These are phyloP conservation scores for Hypomecis atomaria DNA, from an alignment of 2,888 invertebrate genomes.

Conservation along the genomic window DNA sequence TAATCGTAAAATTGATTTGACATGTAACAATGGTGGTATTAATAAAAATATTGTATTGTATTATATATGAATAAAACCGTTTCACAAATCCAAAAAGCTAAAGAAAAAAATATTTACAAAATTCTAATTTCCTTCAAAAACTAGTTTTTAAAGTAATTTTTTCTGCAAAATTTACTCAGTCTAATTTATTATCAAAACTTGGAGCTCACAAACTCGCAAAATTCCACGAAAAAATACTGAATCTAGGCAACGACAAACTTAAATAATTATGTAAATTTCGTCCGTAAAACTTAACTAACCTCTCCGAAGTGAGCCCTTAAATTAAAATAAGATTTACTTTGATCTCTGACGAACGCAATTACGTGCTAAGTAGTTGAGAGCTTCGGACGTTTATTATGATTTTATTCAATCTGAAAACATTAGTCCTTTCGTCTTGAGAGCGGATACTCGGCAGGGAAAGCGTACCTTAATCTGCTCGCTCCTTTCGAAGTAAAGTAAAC, in stretches of 20 bases:
- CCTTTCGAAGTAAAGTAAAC: constrained; percentile 39
- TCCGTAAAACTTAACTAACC: constrained; percentile 34
- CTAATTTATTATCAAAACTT: constrained; percentile 30
- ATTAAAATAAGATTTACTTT: constrained; percentile 37
- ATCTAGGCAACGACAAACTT: constrained; percentile 32
- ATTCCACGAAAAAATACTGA: constrained; percentile 24
- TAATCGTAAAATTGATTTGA: no score
- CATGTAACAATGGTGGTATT: no score
- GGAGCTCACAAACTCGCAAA: constrained; percentile 13
- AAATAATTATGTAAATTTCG: constrained; percentile 37
- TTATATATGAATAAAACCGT: no score
- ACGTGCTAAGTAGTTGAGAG: constrained; percentile 32
- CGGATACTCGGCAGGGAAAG: constrained; percentile 47
- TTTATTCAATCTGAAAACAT: constrained; percentile 30
- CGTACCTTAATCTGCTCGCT: constrained; percentile 54
- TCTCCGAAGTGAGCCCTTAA: constrained; percentile 32
- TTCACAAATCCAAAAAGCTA: no score
- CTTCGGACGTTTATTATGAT: constrained; percentile 30
- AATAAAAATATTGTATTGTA: no score
- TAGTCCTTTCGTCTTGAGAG: constrained; percentile 36
- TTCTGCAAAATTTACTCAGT: constrained; percentile 21
- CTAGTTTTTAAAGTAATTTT: constrained; percentile 18
- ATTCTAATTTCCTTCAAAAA: constrained; percentile 2
- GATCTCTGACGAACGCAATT: constrained; percentile 34
- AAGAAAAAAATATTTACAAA: no score